These are phyloP conservation scores for Cyprinus carpio DNA, from an alignment of 2,113 vertebrate genomes.

Conservation along the genomic window DNA sequence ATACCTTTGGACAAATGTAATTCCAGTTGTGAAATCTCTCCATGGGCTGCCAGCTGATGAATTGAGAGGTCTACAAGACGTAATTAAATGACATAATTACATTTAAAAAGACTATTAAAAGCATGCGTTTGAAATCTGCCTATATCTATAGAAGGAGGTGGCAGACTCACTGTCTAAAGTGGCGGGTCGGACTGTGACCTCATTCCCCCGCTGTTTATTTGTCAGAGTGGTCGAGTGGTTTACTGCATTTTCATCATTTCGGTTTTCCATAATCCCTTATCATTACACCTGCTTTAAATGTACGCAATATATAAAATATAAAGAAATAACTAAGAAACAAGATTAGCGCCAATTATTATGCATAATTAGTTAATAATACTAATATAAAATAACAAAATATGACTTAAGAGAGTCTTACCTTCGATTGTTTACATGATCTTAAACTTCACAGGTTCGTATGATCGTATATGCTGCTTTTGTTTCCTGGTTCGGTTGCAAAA, in stretches of 20 bases:
- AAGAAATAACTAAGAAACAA: not conserved
- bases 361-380: not conserved
- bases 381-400: not conserved
- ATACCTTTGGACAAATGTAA: slow-evolving; percentile 85
- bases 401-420: not conserved
- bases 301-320: not conserved
- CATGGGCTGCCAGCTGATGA: slow-evolving; percentile 93
- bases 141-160: not conserved
- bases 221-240: slow-evolving; percentile 89
- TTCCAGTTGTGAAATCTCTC: slow-evolving; percentile 85
- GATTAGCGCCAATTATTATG: not conserved
- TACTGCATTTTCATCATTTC: slow-evolving; percentile 60
- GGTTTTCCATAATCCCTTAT: slow-evolving; percentile 43
- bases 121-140: not conserved
- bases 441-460: not conserved
- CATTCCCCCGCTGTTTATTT: slow-evolving; percentile 93
- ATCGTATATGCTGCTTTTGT: slow-evolving; percentile 17
- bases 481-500: slow-evolving; percentile 48
- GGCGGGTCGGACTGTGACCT: slow-evolving; percentile 86
- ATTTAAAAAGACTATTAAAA: not conserved
- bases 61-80: slow-evolving; percentile 83
- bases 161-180: slow-evolving; percentile 84
- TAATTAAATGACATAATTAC: not conserved
- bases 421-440: not conserved
- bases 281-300: slow-evolving; percentile 41